Percentiles rank a stretch among this genome's conserved stretches.
phyloP scores from a whole-genome alignment of 2,113 vertebrate species.

The Megaceryle torquata region DNA sequence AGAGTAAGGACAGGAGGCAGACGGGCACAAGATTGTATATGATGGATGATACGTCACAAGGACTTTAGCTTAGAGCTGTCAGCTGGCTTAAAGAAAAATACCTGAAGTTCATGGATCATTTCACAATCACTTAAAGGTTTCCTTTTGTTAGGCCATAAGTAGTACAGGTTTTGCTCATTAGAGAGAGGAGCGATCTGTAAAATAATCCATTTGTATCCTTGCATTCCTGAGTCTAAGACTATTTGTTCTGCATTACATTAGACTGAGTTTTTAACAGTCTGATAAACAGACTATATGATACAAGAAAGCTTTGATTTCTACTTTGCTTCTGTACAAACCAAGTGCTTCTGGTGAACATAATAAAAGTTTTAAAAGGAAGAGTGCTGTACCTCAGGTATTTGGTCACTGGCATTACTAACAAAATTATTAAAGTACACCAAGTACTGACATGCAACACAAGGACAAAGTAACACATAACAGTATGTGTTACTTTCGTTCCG shows the following conservation, averaged over 20 bases:
- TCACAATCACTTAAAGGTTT: not conserved
- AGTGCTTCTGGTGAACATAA: not conserved
- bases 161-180: not conserved
- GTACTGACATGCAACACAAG: too few species aligned
- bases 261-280: not conserved
- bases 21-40: not conserved
- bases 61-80: not conserved
- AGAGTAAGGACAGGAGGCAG: not conserved
- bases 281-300: not conserved
- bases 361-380: not conserved
- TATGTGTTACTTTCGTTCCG: too few species aligned
- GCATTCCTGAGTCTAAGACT: not conserved
- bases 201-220: not conserved
- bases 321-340: not conserved
- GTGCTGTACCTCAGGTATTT: not conserved
- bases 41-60: not conserved
- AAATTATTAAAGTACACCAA: not conserved
- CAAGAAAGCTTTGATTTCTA: not conserved
- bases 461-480: too few species aligned
- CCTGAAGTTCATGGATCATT: not conserved
- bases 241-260: not conserved
- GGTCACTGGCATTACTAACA: not conserved
- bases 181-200: not conserved
- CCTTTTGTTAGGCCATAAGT: accelerated
- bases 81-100: not conserved